Conservation (phyloP, 1,140 invertebrate genomes). For the Drosophila pseudoananassae region DNA sequence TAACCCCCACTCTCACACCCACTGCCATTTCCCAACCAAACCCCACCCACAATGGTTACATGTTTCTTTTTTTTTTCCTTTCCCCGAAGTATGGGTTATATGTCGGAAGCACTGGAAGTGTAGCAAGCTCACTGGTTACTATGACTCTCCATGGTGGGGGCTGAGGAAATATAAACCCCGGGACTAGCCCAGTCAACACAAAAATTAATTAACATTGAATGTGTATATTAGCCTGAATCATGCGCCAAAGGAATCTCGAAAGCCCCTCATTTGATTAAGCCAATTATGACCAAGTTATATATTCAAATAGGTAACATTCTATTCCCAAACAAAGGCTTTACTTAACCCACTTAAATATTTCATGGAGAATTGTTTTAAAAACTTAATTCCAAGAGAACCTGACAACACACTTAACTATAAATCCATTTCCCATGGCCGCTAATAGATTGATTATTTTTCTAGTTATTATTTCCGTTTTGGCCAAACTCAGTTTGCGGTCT, state of each 20-base stretch:
- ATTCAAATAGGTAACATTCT: background rate
- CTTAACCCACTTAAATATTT: no score
- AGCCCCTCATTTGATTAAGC: background rate
- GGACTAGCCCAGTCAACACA: slow-evolving; percentile 15
- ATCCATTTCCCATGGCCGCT: background rate
- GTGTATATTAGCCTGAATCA: slow-evolving; percentile 39
- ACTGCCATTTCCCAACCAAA: background rate
- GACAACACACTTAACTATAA: background rate
- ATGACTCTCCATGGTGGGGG: background rate
- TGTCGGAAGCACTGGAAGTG: slow-evolving; percentile 27
- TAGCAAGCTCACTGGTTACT: slow-evolving; percentile 20
- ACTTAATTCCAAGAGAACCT: no score
- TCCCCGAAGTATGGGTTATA: slow-evolving; percentile 7
- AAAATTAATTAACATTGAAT: slow-evolving; percentile 37
- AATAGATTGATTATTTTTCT: background rate
- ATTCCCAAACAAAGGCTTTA: no score
- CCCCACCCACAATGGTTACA: slow-evolving; percentile 2
- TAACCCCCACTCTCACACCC: background rate
- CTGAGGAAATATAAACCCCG: background rate
- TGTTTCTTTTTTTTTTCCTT: background rate
- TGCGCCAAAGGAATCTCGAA: slow-evolving; percentile 13
- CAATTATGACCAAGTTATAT: background rate
- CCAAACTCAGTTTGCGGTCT: background rate
- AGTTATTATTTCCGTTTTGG: slow-evolving; percentile 1
- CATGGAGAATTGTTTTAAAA: no score